Percentiles rank a stretch among this genome's conserved stretches.
Conservation (phyloP, 1,140 invertebrate species). For the Eriocheir sinensis region DNA sequence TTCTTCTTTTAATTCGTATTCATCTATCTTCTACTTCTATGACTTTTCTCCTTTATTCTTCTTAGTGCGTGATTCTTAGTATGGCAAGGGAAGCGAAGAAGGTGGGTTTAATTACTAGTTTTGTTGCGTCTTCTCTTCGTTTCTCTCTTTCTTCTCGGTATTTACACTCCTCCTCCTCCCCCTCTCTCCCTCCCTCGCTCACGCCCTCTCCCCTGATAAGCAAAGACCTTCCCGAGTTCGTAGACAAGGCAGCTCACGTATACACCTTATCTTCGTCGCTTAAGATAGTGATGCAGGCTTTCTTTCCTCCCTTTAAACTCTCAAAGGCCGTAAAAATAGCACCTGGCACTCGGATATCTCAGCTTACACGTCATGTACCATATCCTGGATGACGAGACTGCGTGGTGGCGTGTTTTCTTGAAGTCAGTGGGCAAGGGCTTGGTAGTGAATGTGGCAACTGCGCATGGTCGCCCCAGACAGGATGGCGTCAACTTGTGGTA, state of each 20-base stretch:
- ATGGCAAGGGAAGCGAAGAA: no score
- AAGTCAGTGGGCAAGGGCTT: background rate
- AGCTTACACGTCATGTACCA: background rate
- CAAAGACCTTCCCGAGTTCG: background rate
- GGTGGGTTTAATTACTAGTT: no score
- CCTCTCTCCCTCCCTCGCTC: background rate
- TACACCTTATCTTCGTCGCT: background rate
- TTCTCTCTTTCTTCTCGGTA: background rate
- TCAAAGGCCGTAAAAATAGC: no score
- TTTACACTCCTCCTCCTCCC: background rate
- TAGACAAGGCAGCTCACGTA: background rate
- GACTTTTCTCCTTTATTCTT: background rate
- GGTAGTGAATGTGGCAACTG: constrained; percentile 27
- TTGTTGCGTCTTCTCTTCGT: background rate
- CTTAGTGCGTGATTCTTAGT: no score
- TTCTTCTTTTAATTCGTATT: no score
- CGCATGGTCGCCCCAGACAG: constrained; percentile 48
- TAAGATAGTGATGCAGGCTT: background rate
- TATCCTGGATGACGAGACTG: background rate
- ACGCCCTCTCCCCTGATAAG: background rate
- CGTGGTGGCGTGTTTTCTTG: background rate
- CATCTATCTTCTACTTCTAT: no score
- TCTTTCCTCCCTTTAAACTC: background rate
- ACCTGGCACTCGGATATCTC: background rate
- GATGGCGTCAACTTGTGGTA: constrained; percentile 46